phyloP scores from a whole-genome alignment of 2,888 invertebrate species.

The Aphodius granarius region DNA sequence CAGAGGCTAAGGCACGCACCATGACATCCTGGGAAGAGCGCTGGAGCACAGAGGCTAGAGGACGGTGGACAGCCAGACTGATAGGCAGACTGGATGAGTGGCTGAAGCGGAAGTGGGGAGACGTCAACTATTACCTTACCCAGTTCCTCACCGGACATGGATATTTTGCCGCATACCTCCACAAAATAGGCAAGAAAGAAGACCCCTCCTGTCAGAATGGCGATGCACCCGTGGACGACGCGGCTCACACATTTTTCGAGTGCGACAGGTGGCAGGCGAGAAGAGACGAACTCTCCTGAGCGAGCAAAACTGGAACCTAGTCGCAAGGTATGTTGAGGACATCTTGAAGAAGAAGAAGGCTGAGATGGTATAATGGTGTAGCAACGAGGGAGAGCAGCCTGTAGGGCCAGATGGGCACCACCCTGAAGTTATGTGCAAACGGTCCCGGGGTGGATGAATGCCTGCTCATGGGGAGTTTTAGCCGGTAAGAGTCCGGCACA shows the following conservation, averaged over 20 bases:
- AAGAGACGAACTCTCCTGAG: not conserved
- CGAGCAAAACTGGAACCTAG: not conserved
- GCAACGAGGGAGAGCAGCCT: not conserved
- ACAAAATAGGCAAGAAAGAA: not conserved
- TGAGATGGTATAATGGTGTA: not conserved
- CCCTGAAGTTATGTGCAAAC: not conserved
- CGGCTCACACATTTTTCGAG: not conserved
- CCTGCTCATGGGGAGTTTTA: too few species aligned
- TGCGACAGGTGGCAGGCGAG: not conserved
- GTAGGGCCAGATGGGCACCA: not conserved
- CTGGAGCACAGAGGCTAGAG: slow-evolving; percentile 11
- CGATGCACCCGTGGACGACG: not conserved
- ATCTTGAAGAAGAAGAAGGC: not conserved
- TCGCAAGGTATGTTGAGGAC: not conserved
- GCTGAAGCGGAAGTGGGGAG: slow-evolving; percentile 7
- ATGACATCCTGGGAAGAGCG: not conserved
- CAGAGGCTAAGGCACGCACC: not conserved
- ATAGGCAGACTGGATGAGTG: slow-evolving; percentile 7
- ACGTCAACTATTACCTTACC: slow-evolving; percentile 12
- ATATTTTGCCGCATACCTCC: not conserved
- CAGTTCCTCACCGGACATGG: slow-evolving; percentile 9
- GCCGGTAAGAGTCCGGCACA: not conserved
- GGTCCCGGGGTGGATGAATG: not conserved
- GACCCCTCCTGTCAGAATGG: not conserved
- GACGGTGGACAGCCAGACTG: slow-evolving; percentile 15